These are phyloP conservation scores for Gavialis gangeticus DNA, from an alignment of 2,113 vertebrate species.

Conservation along the genomic window DNA sequence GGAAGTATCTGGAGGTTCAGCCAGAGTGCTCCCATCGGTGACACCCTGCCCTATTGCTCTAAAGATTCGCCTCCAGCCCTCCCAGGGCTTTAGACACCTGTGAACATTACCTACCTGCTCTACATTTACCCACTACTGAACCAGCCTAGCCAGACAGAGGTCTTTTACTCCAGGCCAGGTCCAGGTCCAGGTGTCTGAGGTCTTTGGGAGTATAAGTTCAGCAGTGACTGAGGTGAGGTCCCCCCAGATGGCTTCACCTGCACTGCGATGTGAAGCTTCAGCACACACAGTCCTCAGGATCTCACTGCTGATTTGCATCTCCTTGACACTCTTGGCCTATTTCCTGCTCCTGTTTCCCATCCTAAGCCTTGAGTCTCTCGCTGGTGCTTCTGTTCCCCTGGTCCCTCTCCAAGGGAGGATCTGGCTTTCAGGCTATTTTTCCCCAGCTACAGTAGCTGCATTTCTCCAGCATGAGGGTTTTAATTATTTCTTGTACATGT, in stretches of 20 bases:
- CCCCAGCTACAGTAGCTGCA: background rate
- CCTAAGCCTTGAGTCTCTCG: background rate
- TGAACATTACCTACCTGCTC: background rate
- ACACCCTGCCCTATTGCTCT: background rate
- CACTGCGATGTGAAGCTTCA: background rate
- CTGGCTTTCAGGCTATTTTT: background rate
- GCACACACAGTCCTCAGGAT: background rate
- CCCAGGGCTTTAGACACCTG: background rate
- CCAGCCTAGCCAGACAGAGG: background rate
- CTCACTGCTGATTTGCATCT: background rate
- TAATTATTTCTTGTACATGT: background rate
- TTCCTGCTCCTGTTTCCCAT: background rate
- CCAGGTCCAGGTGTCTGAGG: background rate
- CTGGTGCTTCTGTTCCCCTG: rapidly evolving
- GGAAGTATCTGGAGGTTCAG: background rate
- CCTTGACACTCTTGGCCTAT: background rate
- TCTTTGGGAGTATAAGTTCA: background rate
- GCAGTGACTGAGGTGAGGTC: background rate
- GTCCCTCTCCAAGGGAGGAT: background rate
- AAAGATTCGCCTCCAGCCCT: background rate
- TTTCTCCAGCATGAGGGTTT: background rate
- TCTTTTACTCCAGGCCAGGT: background rate
- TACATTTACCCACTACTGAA: background rate
- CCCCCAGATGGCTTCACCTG: background rate
- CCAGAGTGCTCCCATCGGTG: background rate